Evolutionary conservation across 2,888 invertebrate genomes (phyloP).

Genomic region (Linnaemya tessellans): DNA sequence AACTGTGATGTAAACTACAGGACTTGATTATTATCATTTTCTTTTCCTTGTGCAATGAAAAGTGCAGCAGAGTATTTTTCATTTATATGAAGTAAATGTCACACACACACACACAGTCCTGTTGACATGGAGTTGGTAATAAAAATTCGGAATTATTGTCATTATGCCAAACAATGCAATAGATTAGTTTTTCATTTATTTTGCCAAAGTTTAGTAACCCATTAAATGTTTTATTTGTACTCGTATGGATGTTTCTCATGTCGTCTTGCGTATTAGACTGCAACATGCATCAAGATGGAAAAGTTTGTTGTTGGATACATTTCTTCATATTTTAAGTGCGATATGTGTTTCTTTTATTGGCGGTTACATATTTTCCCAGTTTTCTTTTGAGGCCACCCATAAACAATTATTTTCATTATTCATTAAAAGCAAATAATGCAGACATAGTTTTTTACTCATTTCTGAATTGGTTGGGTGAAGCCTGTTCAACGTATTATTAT

Average conservation of each 20-base stretch:
- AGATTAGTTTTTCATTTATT: slow-evolving; percentile 62
- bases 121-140: slow-evolving; percentile 44
- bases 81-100: slow-evolving; percentile 54
- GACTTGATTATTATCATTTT: slow-evolving; percentile 42
- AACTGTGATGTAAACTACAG: slow-evolving; percentile 39
- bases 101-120: not conserved
- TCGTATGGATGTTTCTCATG: slow-evolving; percentile 32
- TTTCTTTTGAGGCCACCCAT: too few species aligned
- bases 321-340: too few species aligned
- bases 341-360: too few species aligned
- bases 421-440: too few species aligned
- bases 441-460: too few species aligned
- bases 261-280: slow-evolving; percentile 29
- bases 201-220: slow-evolving; percentile 71
- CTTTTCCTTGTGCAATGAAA: slow-evolving; percentile 18
- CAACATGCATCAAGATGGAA: not conserved
- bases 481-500: too few species aligned
- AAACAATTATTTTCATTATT: too few species aligned
- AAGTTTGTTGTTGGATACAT: not conserved
- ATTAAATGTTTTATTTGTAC: slow-evolving; percentile 52
- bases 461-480: too few species aligned
- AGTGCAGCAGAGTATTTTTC: slow-evolving; percentile 49
- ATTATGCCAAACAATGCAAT: slow-evolving; percentile 66
- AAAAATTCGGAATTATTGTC: slow-evolving; percentile 65
- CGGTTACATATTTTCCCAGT: too few species aligned